phyloP scores from a whole-genome alignment of 2,113 vertebrate species.

The Brevimyrus niger region DNA sequence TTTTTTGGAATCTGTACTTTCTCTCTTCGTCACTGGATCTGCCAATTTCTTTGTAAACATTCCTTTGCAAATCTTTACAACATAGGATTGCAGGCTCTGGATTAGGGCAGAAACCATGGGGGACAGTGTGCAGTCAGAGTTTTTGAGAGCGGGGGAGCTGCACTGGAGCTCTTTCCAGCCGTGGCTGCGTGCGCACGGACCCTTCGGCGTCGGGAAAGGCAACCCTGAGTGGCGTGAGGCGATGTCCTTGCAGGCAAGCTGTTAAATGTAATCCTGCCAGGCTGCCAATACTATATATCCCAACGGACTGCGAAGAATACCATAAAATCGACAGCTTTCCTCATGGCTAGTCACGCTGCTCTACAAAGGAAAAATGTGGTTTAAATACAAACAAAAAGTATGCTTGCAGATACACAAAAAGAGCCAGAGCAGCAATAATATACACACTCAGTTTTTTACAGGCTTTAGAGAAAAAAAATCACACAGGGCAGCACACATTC shows the following conservation, averaged over 20 bases:
- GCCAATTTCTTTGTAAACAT: conserved; percentile 99
- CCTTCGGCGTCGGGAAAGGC: conserved; percentile 34
- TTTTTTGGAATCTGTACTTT: conserved; percentile 75
- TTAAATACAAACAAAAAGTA: conserved; percentile 11
- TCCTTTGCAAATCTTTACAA: conserved; percentile 97
- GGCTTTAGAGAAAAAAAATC: not conserved
- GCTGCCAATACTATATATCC: conserved; percentile 37
- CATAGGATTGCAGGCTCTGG: conserved; percentile 78
- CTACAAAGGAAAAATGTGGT: conserved; percentile 57
- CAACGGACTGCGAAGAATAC: conserved; percentile 27
- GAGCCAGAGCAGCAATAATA: not conserved
- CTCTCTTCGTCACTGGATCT: conserved; percentile 86
- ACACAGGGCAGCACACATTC: not conserved
- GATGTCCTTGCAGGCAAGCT: conserved; percentile 26
- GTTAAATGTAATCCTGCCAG: conserved; percentile 12
- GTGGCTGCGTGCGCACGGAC: conserved; percentile 30
- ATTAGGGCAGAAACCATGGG: conserved; percentile 91
- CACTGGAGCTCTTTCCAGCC: conserved; percentile 38
- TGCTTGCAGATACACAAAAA: not conserved
- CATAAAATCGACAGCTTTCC: conserved; percentile 46
- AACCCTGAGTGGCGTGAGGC: conserved; percentile 33
- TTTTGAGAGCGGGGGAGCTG: conserved; percentile 42
- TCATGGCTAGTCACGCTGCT: conserved; percentile 48
- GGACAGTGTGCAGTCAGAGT: conserved; percentile 54
- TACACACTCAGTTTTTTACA: not conserved